Evolutionary conservation across 2,113 vertebrate species (phyloP).

Genomic region (Vanacampus margaritifer): DNA sequence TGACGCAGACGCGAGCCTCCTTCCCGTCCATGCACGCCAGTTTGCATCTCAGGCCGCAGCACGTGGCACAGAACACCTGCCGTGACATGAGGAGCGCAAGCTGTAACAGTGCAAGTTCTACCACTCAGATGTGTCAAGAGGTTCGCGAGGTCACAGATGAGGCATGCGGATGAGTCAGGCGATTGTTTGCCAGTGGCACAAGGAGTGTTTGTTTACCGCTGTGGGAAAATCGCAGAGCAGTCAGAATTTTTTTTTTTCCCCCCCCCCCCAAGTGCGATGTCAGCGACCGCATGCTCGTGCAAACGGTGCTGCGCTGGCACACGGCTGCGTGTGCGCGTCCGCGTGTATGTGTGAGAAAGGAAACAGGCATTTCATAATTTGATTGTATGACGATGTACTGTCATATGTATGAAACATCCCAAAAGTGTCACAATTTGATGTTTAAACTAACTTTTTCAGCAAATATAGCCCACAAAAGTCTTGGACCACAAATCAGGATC

Average conservation of each 20-base stretch:
- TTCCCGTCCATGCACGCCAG: constrained; percentile 94
- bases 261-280: constrained; percentile 51
- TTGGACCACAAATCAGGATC: too few relatives aligned
- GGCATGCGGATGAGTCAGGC: neutral
- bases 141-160: neutral
- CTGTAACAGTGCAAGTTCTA: neutral
- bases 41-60: constrained; percentile 92
- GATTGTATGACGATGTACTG: too few relatives aligned
- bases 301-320: constrained; percentile 21
- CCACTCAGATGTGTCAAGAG: neutral
- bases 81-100: constrained; percentile 1
- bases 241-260: constrained; percentile 29
- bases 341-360: too few relatives aligned
- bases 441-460: too few relatives aligned
- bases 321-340: constrained; percentile 22
- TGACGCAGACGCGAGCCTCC: constrained; percentile 93
- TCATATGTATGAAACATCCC: too few relatives aligned
- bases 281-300: constrained; percentile 38
- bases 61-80: constrained; percentile 92
- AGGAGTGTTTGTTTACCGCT: constrained; percentile 59
- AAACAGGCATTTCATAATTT: too few relatives aligned
- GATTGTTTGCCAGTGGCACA: constrained; percentile 39
- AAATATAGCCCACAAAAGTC: too few relatives aligned
- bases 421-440: too few relatives aligned
- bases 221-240: constrained; percentile 63